Evolutionary conservation across 2,797 vertebrate species (phyloP).

Genomic region (Lophius americanus): DNA sequence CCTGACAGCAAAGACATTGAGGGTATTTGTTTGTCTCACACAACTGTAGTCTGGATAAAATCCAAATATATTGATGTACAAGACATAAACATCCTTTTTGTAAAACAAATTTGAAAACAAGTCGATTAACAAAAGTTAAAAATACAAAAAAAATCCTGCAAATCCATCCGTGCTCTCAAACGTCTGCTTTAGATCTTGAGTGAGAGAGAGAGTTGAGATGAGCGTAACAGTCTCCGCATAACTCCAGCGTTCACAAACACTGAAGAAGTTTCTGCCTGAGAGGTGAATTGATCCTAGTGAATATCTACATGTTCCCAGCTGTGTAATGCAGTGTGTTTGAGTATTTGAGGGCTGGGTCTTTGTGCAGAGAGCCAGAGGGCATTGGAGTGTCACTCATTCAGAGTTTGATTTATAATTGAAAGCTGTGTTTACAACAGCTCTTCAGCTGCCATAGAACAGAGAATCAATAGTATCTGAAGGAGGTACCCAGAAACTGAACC

Average conservation of each 20-base stretch:
- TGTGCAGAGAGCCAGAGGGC: conserved; percentile 58
- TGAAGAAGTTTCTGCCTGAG: conserved; percentile 33
- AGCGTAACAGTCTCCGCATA: conserved; percentile 44
- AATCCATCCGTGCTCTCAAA: too few relatives aligned
- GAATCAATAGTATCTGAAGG: conserved; percentile 43
- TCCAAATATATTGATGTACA: too few relatives aligned
- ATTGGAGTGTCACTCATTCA: conserved; percentile 55
- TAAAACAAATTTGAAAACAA: too few relatives aligned
- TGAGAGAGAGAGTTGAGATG: conserved; percentile 7
- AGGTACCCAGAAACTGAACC: conserved; percentile 48
- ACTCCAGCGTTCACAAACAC: conserved; percentile 16
- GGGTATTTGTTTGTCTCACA: too few relatives aligned
- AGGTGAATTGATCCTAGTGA: conserved; percentile 33
- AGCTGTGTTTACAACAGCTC: conserved; percentile 73
- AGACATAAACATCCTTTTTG: too few relatives aligned
- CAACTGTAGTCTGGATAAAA: too few relatives aligned
- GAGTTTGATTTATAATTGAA: conserved; percentile 76
- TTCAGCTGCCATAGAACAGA: conserved; percentile 49
- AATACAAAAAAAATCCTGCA: too few relatives aligned
- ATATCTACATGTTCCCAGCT: conserved; percentile 46
- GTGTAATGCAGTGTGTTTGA: conserved; percentile 37
- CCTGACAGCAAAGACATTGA: too few relatives aligned
- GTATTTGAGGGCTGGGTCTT: conserved; percentile 54
- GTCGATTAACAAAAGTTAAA: too few relatives aligned
- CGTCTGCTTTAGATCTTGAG: too few relatives aligned